Conservation (phyloP, 1,140 invertebrate species). For the Temnothorax nylanderi region DNA sequence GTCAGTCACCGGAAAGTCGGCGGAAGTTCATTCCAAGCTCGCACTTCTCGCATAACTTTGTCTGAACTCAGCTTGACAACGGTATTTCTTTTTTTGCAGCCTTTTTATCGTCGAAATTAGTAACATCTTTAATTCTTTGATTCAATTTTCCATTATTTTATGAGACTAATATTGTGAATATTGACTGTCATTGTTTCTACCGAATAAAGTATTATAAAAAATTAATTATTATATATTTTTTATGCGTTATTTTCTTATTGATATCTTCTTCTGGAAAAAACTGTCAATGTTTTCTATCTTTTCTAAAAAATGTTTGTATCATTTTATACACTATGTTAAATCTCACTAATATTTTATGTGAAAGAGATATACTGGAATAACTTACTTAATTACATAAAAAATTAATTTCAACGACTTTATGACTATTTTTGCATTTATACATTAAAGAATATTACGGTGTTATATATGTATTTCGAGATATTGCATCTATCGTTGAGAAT, state of each 20-base stretch:
- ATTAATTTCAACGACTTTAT: background rate
- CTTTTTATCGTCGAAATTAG: background rate
- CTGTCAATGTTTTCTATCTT: background rate
- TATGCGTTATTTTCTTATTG: background rate
- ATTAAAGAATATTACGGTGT: background rate
- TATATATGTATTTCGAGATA: background rate
- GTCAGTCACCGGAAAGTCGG: slow-evolving; percentile 26
- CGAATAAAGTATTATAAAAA: background rate
- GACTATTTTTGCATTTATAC: background rate
- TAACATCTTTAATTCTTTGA: background rate
- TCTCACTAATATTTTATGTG: background rate
- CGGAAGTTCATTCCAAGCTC: background rate
- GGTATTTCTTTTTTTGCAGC: background rate
- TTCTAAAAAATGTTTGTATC: background rate
- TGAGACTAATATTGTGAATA: background rate
- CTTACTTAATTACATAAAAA: background rate
- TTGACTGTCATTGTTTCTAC: background rate
- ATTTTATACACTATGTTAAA: background rate
- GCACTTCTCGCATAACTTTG: background rate
- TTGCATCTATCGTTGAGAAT: background rate
- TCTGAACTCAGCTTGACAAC: background rate
- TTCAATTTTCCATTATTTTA: background rate
- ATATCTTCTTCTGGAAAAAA: background rate
- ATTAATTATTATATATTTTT: background rate
- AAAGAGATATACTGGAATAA: background rate